These are phyloP conservation scores for Xestia c-nigrum DNA, from an alignment of 2,888 invertebrate genomes.

Conservation along the genomic window DNA sequence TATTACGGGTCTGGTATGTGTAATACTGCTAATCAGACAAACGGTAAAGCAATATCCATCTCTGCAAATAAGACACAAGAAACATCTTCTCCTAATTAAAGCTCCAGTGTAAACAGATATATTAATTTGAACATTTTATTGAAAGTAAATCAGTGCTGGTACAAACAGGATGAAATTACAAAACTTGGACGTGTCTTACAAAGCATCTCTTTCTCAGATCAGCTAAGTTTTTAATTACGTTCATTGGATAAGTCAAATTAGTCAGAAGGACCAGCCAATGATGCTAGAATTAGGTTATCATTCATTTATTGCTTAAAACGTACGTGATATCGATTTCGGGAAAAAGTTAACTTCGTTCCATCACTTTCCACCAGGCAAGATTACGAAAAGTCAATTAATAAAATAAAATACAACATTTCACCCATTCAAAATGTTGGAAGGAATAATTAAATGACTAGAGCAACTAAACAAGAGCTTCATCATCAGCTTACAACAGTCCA, in stretches of 20 bases:
- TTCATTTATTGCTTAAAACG: too few relatives aligned
- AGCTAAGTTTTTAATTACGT: slow-evolving; percentile 70
- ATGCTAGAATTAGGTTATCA: neutral
- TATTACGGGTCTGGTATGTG: neutral
- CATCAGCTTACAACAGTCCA: too few relatives aligned
- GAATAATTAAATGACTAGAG: neutral
- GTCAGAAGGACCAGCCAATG: slow-evolving; percentile 25
- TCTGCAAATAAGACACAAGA: neutral
- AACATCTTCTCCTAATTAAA: slow-evolving; percentile 15
- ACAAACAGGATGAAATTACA: slow-evolving; percentile 49
- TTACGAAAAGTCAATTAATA: neutral
- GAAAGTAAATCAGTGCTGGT: slow-evolving; percentile 40
- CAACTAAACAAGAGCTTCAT: neutral
- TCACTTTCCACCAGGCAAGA: neutral
- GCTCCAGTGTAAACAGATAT: slow-evolving; percentile 1
- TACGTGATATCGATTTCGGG: too few relatives aligned
- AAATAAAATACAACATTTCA: too few relatives aligned
- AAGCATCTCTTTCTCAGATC: slow-evolving; percentile 54
- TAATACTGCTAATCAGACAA: neutral
- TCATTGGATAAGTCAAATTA: slow-evolving; percentile 7
- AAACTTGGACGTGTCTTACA: slow-evolving; percentile 61
- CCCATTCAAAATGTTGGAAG: neutral
- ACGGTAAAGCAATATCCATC: neutral
- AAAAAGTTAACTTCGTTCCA: too few relatives aligned
- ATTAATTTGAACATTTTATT: slow-evolving; percentile 38